Conservation (phyloP, 2,888 invertebrate genomes). For the Crocallis elinguaria region DNA sequence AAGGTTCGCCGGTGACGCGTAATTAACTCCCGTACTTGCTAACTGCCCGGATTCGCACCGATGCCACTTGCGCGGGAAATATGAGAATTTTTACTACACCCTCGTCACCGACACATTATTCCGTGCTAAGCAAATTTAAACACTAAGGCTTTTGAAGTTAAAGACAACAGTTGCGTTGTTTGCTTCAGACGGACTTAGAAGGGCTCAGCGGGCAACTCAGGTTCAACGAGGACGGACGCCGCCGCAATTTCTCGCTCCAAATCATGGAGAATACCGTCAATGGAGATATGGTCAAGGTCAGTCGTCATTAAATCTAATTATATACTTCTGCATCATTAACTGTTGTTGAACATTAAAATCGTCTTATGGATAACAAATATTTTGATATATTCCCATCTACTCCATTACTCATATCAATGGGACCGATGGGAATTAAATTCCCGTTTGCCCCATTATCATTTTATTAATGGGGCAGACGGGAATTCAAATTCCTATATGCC, state of each 20-base stretch:
- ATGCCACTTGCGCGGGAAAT: constrained; percentile 32
- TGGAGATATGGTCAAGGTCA: constrained; percentile 93
- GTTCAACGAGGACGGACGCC: constrained; percentile 93
- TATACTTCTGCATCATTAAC: no score
- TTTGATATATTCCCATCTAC: no score
- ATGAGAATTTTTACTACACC: constrained; percentile 34
- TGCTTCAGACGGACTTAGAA: constrained; percentile 92
- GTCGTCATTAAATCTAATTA: constrained; percentile 16
- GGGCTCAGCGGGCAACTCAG: constrained; percentile 94
- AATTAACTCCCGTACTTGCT: constrained; percentile 54
- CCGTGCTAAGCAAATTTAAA: constrained; percentile 30
- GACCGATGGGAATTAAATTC: no score
- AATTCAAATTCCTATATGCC: no score
- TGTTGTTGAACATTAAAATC: no score
- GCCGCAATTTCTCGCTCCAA: constrained; percentile 94
- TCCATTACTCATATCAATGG: no score
- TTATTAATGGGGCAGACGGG: no score
- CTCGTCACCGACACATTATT: constrained; percentile 16
- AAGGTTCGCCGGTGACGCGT: constrained; percentile 57
- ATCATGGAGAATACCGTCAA: constrained; percentile 96
- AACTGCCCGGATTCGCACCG: constrained; percentile 42
- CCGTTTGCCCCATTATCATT: no score
- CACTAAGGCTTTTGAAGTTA: constrained; percentile 44
- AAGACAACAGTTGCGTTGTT: constrained; percentile 58
- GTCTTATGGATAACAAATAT: no score